Base-by-base conservation (phyloP, 2,888 invertebrate species). In the Choreutis nemorana region DNA sequence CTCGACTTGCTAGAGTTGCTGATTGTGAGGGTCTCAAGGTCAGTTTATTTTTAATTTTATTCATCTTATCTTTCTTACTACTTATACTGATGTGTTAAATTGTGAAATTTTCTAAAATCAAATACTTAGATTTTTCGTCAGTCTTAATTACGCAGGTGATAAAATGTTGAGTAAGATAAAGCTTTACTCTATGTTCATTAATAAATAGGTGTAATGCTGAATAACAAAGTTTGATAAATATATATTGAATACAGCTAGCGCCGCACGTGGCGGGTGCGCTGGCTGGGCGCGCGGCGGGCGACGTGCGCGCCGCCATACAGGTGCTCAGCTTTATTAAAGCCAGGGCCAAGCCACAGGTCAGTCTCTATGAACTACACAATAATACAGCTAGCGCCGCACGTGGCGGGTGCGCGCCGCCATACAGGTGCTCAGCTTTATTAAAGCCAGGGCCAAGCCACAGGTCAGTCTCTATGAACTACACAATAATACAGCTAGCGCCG, bases 271-370 rank as follows among this genome's bases (percentile, higher is more conserved):
- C 93, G 41, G 60, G 89, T 18, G 87, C 90, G 3, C 68, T 98
- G 34, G 90, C 92, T 9, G 88, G 92, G 44, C 90, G 93, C 44
- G 89, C 91, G 2, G 85, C 86, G 29, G 92, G 94, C 45, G 98
- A 98, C 73, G 90, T 98, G 23, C 81, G 98, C 11, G 88, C 94
- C 1, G 97, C 97, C 52, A 82, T 98, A 30, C 92, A 94, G 10
- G 87, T 94, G 25, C 82, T 98, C 41, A 94, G 96, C 55, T 90
- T 89, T 49, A 81, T 87, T 41, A 80, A 55, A 22, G 55, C 60
- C 0, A 39, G 39, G 29, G 48, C 48, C 2, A 48, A 40, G 16
- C 38, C 40, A 1, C 56, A 59, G 55, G 67, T 61, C 9, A 8
- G 15, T 14, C 12, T 11, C 6, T 24, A 18, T 8, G 18, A 18